Evolutionary conservation across 2,113 vertebrate genomes (phyloP), one percentile per base, ranked within the genome.

Genomic region (Cyphomyrus plagiostoma): DNA sequence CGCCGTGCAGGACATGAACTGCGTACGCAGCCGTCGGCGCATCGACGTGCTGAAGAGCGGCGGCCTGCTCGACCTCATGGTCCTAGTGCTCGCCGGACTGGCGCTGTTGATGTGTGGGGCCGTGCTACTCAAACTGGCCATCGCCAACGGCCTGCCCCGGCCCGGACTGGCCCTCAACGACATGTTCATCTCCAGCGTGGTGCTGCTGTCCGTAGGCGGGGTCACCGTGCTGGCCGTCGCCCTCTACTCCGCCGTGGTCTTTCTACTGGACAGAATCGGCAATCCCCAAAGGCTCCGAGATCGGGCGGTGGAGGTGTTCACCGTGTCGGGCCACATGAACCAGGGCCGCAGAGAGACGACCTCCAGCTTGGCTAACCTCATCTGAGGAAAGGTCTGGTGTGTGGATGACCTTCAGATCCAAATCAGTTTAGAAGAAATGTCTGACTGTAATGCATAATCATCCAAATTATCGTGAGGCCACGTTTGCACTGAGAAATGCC

Each of bases 1-100:
- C 0, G 98, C 98, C 0, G 97, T 99, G 92, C 98, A 99, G 95
- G 98, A 99, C 95, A 99, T 99, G 98, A 99, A 99, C 89, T 99
- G 98, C 88, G 92, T 99, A 4, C 97, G 97, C 48, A 98, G 97
- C 92, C 94, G 98, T 5, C 96, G 94, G 7, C 96, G 97, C 23
- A 98, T 99, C 0, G 95, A 98, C 91, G 94, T 98, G 90, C 95
- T 99, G 4, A 98, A 98, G 93, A 99, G 98, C 0, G 98, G 98
- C 0, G 98, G 98, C 0, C 94, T 98, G 2, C 97, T 97, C 0
- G 98, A 99, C 87, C 94, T 97, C 21, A 93, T 98, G 0, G 95
- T 99, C 90, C 96, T 99, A 88, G 93, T 98, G 89, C 93, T 98
- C 66, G 97, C 98, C 0, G 97, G 97, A 23, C 90, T 97, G 42